Evolutionary conservation across 1,140 invertebrate species (phyloP).

Genomic region (Drosophila kurseongensis): DNA sequence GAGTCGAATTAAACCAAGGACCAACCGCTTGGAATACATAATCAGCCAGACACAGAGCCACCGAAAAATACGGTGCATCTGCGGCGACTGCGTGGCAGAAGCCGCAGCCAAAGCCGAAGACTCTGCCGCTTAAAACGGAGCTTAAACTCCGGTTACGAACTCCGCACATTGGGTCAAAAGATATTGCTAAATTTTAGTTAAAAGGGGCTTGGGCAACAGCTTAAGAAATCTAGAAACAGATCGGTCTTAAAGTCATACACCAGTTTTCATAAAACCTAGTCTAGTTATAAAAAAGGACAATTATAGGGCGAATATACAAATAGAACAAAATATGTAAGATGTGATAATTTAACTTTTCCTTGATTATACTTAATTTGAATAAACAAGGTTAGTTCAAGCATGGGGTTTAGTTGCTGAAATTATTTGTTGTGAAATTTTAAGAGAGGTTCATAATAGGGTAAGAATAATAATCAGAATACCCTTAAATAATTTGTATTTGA

Average conservation of each 20-base stretch:
- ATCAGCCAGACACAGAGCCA: slow-evolving; percentile 18
- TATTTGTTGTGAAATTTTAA: no score
- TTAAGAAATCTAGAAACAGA: neutral
- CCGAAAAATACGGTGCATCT: slow-evolving; percentile 23
- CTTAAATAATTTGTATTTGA: no score
- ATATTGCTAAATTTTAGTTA: neutral
- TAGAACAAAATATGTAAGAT: no score
- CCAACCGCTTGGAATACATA: slow-evolving; percentile 23
- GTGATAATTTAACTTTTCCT: no score
- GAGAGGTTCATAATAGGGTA: no score
- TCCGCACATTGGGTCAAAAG: slow-evolving; percentile 26
- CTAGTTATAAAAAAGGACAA: no score
- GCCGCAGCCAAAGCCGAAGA: slow-evolving; percentile 30
- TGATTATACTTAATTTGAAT: no score
- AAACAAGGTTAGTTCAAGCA: no score
- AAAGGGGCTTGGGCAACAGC: neutral
- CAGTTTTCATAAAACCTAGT: no score
- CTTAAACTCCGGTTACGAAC: slow-evolving; percentile 11
- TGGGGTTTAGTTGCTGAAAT: no score
- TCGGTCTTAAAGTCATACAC: neutral
- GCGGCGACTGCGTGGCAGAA: slow-evolving; percentile 40
- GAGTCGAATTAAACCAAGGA: slow-evolving; percentile 8
- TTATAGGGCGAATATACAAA: no score
- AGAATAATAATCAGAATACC: no score
- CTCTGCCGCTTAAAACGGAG: slow-evolving; percentile 25